Evolutionary conservation across 2,888 invertebrate species (phyloP).

Genomic region (Lampropteryx suffumata): DNA sequence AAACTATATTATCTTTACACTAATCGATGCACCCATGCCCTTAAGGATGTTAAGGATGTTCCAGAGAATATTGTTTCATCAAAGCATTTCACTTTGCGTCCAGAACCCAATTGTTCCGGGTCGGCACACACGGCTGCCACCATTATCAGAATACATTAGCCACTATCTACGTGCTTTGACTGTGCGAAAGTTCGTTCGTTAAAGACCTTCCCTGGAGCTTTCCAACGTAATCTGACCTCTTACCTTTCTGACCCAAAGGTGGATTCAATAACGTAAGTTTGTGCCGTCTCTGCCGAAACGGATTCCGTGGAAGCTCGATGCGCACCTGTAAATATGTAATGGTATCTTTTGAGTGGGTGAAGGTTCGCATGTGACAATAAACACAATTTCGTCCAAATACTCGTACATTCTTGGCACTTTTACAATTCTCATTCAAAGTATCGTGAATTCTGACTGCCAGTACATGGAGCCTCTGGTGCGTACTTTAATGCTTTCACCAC

Average conservation of each 20-base stretch:
- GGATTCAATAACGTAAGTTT: constrained; percentile 30
- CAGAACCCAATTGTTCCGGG: constrained; percentile 10
- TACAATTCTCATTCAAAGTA: too few species aligned
- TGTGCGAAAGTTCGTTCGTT: constrained; percentile 54
- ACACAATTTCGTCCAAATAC: neutral
- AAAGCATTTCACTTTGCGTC: constrained; percentile 17
- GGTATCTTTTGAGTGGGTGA: constrained; percentile 5
- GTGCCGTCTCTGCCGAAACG: constrained; percentile 16
- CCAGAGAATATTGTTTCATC: constrained; percentile 1
- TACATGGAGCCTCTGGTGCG: too few species aligned
- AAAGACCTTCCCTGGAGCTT: constrained; percentile 50
- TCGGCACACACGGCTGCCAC: constrained; percentile 51
- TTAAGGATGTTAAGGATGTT: neutral
- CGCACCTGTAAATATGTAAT: constrained; percentile 12
- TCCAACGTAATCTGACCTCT: constrained; percentile 45
- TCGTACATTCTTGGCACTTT: neutral
- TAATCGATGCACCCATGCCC: too few species aligned
- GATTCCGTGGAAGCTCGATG: constrained; percentile 12
- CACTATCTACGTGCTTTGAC: constrained; percentile 60
- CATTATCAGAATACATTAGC: constrained; percentile 67
- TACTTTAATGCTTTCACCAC: too few species aligned
- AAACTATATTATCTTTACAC: too few species aligned
- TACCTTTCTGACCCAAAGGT: constrained; percentile 40
- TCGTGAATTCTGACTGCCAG: too few species aligned
- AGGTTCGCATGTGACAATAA: neutral